phyloP scores from a whole-genome alignment of 2,888 invertebrate genomes.

The Pelosia muscerda region DNA sequence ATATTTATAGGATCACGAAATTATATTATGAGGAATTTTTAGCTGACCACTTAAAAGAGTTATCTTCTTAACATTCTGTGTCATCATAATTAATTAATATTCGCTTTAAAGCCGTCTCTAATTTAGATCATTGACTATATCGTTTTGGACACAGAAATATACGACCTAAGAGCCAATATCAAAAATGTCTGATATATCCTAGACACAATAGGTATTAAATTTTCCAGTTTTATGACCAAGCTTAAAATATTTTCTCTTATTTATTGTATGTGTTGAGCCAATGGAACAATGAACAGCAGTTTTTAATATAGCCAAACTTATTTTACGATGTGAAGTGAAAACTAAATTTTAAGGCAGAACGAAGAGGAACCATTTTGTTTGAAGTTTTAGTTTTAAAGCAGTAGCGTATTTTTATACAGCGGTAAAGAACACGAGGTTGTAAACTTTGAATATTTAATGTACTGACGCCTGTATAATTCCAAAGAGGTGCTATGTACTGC shows the following conservation, averaged over 20 bases:
- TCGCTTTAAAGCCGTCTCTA: background rate
- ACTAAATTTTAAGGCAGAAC: conserved; percentile 6
- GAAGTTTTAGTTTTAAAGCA: background rate
- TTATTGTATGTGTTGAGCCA: conserved; percentile 27
- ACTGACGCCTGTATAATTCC: background rate
- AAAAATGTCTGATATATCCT: conserved; percentile 10
- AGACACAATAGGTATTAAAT: conserved; percentile 36
- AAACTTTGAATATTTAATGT: background rate
- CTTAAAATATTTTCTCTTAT: conserved; percentile 32
- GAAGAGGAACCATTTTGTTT: background rate
- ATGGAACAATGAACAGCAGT: conserved; percentile 28
- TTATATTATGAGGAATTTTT: conserved; percentile 25
- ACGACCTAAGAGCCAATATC: background rate
- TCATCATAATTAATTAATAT: conserved; percentile 12
- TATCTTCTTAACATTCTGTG: background rate
- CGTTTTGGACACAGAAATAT: background rate
- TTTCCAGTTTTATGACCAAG: conserved; percentile 20
- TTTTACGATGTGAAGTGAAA: conserved; percentile 28
- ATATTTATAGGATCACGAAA: background rate
- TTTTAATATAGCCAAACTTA: conserved; percentile 34
- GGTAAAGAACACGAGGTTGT: background rate
- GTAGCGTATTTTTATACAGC: background rate
- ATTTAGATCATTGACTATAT: conserved; percentile 3
- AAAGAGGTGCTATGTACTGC: background rate
- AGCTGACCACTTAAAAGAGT: conserved; percentile 2